A percentile compares a stretch with the other conserved stretches of the same genome.
Conservation (phyloP, 2,113 vertebrate species). For the Spheniscus mendiculus region DNA sequence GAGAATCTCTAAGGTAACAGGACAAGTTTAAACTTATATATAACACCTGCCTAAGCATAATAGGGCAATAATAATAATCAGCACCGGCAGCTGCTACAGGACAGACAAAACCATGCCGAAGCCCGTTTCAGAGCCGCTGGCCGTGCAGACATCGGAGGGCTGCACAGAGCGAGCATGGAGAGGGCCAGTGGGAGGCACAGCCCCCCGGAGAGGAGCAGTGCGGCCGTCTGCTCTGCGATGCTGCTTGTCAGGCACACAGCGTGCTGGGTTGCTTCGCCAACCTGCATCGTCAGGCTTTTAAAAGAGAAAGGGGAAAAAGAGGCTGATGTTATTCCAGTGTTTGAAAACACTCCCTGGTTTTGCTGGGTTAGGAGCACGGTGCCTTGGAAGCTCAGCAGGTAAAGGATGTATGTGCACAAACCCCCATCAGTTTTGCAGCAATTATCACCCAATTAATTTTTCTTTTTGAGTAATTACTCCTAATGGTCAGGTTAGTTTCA, state of each 20-base stretch:
- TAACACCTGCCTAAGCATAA: background rate
- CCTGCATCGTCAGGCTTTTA: background rate
- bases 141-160: rapidly evolving
- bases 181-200: background rate
- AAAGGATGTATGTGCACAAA: background rate
- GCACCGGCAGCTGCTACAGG: background rate
- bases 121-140: background rate
- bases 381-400: background rate
- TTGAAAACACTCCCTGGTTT: background rate
- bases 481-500: background rate
- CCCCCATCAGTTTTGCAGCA: background rate
- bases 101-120: rapidly evolving
- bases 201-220: background rate
- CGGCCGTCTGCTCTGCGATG: background rate
- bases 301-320: background rate
- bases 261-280: background rate
- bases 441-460: background rate
- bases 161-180: background rate
- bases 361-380: background rate
- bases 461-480: background rate
- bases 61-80: no score
- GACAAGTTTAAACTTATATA: background rate
- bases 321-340: background rate
- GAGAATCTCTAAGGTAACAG: background rate
- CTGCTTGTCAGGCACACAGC: background rate